Base-by-base conservation (phyloP, 1,140 invertebrate genomes). In the Formica exsecta region DNA sequence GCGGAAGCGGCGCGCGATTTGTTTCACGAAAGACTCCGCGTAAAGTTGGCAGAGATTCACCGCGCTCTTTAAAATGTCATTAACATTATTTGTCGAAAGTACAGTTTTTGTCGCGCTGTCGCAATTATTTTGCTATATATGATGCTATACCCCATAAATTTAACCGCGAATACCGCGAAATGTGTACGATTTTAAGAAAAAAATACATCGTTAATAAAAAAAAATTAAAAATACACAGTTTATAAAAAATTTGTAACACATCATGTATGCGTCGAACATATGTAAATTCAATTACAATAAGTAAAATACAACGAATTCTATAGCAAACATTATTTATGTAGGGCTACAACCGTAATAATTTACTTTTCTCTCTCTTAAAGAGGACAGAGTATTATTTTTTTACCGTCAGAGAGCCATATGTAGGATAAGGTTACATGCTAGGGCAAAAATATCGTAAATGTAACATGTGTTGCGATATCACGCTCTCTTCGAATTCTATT, bases 401-500 rank as follows among this genome's bases (percentile, higher is more conserved):
- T 38, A 44, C n/a, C 16, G 22, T 32, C 36, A 61, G 22, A 32
- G 75, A 48, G 19, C 16, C 22, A 22, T 38, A 64, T 77, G 25
- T 77, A 29, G 75, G 62, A 61, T 25, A 77, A 77, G 75, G 75
- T 38, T 65, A 64, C 38, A 9, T 32, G 19, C 38, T 32, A 11
- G 57, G 74, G 16, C 38, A 65, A 51, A 77, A 77, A 77, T 77
- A 65, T 65, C 44, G n/a, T 77, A 48, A 64, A 77, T 65, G 38
- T 77, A 77, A 65, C 61, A 11, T 77, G 38, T 38, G 19, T 11
- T 22, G 51, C 51, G 19, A 32, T 32, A 32, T 7, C n/a, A 16
- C 36, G n/a, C 9, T 32, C 19, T 64, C n/a, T n/a, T 29, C 29
- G 16, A 59, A 59, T 59, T 59, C n/a, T 59, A 59, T 22, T 59